phyloP scores from a whole-genome alignment of 2,888 invertebrate genomes.

The Nomada lathburiana region DNA sequence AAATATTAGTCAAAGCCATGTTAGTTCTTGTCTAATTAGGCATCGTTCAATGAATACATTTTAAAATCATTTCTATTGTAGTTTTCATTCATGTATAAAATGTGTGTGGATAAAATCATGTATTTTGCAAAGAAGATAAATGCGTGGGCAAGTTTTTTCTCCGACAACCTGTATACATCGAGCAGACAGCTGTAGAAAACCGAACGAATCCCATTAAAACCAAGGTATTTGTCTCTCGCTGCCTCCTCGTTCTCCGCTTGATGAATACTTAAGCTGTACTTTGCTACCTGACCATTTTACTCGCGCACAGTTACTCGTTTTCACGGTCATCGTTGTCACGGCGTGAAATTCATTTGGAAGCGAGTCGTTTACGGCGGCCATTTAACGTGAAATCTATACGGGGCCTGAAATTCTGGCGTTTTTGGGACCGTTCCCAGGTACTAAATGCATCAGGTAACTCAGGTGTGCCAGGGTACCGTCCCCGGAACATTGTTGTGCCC shows the following conservation, averaged over 20 bases:
- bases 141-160: too few species aligned
- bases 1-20: too few species aligned
- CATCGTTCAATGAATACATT: too few species aligned
- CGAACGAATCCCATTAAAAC: constrained; percentile 6
- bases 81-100: too few species aligned
- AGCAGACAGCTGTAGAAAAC: neutral
- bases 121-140: too few species aligned
- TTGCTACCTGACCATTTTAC: neutral
- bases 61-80: too few species aligned
- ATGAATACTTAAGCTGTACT: neutral
- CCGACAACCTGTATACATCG: too few species aligned
- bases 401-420: constrained; percentile 31
- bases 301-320: neutral
- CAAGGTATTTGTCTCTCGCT: constrained; percentile 10
- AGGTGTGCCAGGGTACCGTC: constrained; percentile 57
- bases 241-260: neutral
- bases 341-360: constrained; percentile 19
- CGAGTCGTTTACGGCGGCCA: constrained; percentile 1
- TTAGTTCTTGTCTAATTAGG: too few species aligned
- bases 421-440: constrained; percentile 49
- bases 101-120: too few species aligned
- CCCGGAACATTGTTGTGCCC: constrained; percentile 60
- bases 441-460: constrained; percentile 55
- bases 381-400: constrained; percentile 35
- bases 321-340: constrained; percentile 25